These are phyloP conservation scores for Cylindroiulus punctatus DNA, from an alignment of 2,888 invertebrate genomes.

Conservation along the genomic window DNA sequence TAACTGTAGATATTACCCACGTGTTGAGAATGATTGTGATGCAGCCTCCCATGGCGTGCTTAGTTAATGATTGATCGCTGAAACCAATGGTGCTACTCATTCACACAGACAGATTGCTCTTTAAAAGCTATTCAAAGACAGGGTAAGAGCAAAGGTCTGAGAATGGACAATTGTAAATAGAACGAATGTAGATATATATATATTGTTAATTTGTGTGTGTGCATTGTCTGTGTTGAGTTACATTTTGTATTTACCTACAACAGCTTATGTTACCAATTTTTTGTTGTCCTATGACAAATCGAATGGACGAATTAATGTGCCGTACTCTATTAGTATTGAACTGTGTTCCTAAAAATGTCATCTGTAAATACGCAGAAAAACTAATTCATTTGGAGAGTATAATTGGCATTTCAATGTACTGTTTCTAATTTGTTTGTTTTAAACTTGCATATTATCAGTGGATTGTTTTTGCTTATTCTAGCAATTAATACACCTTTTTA, in stretches of 20 bases:
- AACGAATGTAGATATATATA: conserved; percentile 17
- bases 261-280: conserved; percentile 15
- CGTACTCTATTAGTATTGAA: conserved; percentile 34
- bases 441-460: neutral
- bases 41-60: neutral
- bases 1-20: neutral
- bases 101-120: conserved; percentile 28
- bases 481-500: neutral
- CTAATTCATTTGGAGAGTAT: conserved; percentile 25
- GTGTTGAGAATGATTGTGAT: neutral
- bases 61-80: neutral
- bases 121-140: conserved; percentile 42
- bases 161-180: conserved; percentile 19
- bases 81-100: conserved; percentile 42
- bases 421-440: conserved; percentile 23
- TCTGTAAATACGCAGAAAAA: conserved; percentile 41
- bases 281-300: neutral
- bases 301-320: conserved; percentile 15
- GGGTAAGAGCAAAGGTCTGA: conserved; percentile 43
- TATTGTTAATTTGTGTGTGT: conserved; percentile 37
- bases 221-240: conserved; percentile 1
- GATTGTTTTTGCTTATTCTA: conserved; percentile 14
- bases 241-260: conserved; percentile 12
- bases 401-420: neutral
- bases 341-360: conserved; percentile 35